Base-by-base conservation (phyloP, 1,140 invertebrate genomes). In the Hyles euphorbiae region DNA sequence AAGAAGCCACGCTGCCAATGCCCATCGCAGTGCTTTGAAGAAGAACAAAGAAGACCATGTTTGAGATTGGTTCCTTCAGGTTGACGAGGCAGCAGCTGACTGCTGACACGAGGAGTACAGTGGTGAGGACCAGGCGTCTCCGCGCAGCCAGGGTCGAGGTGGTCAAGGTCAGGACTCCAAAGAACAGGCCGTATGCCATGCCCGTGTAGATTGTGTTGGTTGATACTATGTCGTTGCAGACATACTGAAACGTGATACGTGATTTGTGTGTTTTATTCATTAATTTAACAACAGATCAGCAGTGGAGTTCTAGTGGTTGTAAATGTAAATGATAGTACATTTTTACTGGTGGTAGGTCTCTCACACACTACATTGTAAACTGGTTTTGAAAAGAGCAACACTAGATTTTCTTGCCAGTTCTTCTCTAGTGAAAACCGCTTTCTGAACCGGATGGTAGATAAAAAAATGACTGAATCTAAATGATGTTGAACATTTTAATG, bases 181-280 rank as follows among this genome's bases (percentile, higher is more conserved):
- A 66, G 43, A 72, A 61, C 4, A 76, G 5, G 3, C 72, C 73
- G 5, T 64, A 56, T 1, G 61, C 1, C 2, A 80, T 63, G 0
- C 77, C 77, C 0, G 70, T 61, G 49, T 71, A 73, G 1, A 76
- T 56, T 0, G 69, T 73, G 50, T 65, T 61, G 2, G 10, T 12
- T 2, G 76, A 73, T 36, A 79, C 70, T 0, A 56, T 58, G 11
- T 72, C 72, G 5, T 73, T 58, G 50, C 74, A 79, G 3, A 50
- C 10, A 33, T 51, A 12, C 76, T 76, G 67, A 34, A 70, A 76
- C 22, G 22, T 22, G 22, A 22, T 22, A 22, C 22, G 22, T 22
- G 22, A 22, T 22, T 22, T 22, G 22, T 22, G 1, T 22, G 22
- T 22, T 22, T 2, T 22, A 22, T 22, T 22, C 22, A 22, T 22